Evolutionary conservation across 53 echinoderm and acorn worm species (phyloP).

Genomic region (Actinopyga echinites): DNA sequence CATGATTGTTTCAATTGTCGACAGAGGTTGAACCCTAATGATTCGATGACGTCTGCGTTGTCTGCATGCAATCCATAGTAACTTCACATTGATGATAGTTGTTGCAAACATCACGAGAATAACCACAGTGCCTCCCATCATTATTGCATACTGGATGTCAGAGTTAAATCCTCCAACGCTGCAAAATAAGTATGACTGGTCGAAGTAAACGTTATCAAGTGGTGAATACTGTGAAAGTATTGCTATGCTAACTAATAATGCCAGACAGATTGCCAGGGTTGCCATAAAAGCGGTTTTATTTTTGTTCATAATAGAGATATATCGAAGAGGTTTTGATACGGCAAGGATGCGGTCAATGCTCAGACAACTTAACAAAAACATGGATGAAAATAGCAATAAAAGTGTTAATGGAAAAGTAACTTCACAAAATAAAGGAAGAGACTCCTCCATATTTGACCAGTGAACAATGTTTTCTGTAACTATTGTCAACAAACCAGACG

Average conservation of each 20-base stretch:
- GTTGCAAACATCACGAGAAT: neutral
- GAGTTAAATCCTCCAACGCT: slow-evolving; percentile 1
- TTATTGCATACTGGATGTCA: slow-evolving; percentile 13
- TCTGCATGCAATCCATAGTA: neutral
- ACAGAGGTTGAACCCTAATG: neutral
- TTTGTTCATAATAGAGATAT: neutral
- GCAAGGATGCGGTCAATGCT: slow-evolving; percentile 13
- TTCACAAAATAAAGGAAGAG: neutral
- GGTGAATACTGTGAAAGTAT: neutral
- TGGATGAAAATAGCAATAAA: neutral
- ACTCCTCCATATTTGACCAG: neutral
- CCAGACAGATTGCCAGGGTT: neutral
- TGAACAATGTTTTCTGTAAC: neutral
- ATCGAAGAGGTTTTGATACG: slow-evolving; percentile 6
- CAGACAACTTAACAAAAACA: slow-evolving; percentile 9
- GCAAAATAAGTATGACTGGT: neutral
- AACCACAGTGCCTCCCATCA: neutral
- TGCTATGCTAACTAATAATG: neutral
- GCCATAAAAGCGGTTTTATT: neutral
- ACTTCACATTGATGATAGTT: neutral
- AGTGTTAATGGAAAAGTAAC: neutral
- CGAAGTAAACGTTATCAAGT: slow-evolving; percentile 7
- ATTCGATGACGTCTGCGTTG: slow-evolving; percentile 20
- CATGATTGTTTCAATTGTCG: neutral
- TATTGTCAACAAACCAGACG: neutral